Percentiles rank a stretch among this genome's conserved stretches.
phyloP scores from a whole-genome alignment of 2,797 vertebrate species.

The Pipistrellus pygmaeus region DNA sequence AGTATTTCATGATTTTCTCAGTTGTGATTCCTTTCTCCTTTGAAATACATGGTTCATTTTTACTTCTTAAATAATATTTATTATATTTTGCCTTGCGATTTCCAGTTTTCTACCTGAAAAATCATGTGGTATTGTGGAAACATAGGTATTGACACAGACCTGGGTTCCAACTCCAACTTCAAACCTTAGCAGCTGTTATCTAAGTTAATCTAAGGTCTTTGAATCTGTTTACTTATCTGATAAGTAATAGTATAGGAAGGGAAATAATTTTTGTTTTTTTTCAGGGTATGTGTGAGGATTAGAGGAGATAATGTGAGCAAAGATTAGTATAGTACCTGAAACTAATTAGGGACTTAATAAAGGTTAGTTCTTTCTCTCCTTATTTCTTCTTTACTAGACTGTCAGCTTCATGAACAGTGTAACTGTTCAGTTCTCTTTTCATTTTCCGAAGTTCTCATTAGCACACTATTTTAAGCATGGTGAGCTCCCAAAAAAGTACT shows the following conservation, averaged over 20 bases:
- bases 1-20: not conserved
- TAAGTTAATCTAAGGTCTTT: not conserved
- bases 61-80: not conserved
- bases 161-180: not conserved
- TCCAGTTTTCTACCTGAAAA: not conserved
- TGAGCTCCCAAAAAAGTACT: not conserved
- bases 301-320: not conserved
- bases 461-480: not conserved
- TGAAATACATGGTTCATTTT: constrained; percentile 13
- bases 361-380: not conserved
- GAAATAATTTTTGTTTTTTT: not conserved
- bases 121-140: not conserved
- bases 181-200: not conserved
- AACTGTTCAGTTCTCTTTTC: not conserved
- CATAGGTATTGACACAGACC: not conserved
- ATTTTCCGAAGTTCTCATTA: not conserved
- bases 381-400: not conserved
- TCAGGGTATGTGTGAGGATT: not conserved
- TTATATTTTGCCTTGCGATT: not conserved
- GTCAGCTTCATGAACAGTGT: not conserved
- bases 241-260: not conserved
- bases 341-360: not conserved
- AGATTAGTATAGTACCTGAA: not conserved
- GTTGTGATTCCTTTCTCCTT: not conserved
- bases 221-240: not conserved